Conservation (phyloP, 2,888 invertebrate species). For the Diogma glabrata region DNA sequence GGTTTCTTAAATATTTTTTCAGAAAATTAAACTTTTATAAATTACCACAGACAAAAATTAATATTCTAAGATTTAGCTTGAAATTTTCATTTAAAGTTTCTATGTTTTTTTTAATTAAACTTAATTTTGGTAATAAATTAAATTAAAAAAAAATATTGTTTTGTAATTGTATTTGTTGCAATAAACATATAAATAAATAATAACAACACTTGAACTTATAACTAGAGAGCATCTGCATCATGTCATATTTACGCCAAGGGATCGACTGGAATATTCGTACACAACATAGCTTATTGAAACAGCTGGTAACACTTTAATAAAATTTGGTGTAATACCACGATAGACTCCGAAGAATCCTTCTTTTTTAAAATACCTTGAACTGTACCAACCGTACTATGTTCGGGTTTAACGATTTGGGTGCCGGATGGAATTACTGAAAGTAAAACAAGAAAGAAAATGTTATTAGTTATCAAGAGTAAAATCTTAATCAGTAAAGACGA, state of each 20-base stretch:
- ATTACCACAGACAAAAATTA: too few relatives aligned
- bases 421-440: conserved; percentile 28
- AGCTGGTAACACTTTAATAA: conserved; percentile 95
- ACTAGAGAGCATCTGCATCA: conserved; percentile 43
- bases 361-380: conserved; percentile 68
- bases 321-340: conserved; percentile 95
- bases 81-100: too few relatives aligned
- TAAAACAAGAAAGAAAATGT: too few relatives aligned
- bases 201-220: conserved; percentile 10
- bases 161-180: conserved; percentile 6
- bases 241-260: conserved; percentile 89
- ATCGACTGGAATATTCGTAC: conserved; percentile 84
- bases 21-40: too few relatives aligned
- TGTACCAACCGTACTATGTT: conserved; percentile 65
- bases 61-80: too few relatives aligned
- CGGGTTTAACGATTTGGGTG: conserved; percentile 41
- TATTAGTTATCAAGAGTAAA: too few relatives aligned
- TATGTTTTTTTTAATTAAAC: too few relatives aligned
- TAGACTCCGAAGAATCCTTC: conserved; percentile 90
- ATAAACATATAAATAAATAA: too few relatives aligned
- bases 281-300: conserved; percentile 98
- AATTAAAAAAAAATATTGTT: too few relatives aligned
- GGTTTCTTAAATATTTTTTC: too few relatives aligned
- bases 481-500: too few relatives aligned
- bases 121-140: too few relatives aligned